phyloP scores from a whole-genome alignment of 1,140 invertebrate species.

The Solenopsis fugax region DNA sequence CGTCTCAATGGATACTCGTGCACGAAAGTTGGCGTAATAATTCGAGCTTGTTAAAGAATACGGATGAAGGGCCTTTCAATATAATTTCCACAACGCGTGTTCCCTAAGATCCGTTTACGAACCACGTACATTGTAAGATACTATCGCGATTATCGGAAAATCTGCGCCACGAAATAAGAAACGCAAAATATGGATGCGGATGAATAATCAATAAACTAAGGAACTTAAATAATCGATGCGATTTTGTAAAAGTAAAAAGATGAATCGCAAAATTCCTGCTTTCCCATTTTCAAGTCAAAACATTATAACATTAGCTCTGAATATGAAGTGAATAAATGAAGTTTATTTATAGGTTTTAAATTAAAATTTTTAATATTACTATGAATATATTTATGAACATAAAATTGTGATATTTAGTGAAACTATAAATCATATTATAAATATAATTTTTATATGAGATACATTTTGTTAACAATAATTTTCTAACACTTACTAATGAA shows the following conservation, averaged over 20 bases:
- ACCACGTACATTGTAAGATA: conserved; percentile 6
- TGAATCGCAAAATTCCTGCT: neutral
- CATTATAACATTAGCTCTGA: neutral
- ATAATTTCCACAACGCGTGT: conserved; percentile 36
- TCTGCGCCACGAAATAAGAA: conserved; percentile 6
- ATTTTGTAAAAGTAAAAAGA: neutral
- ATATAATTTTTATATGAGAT: too few relatives aligned
- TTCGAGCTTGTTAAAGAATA: conserved; percentile 63
- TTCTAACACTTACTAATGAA: neutral
- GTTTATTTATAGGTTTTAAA: neutral
- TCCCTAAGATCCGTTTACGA: conserved; percentile 34
- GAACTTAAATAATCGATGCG: neutral
- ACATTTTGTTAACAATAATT: neutral
- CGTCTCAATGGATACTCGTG: conserved; percentile 70
- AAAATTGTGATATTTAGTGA: neutral
- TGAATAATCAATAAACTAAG: conserved; percentile 32
- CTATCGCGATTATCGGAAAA: conserved; percentile 27
- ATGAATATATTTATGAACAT: neutral
- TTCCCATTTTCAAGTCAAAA: neutral
- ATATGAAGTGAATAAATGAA: neutral
- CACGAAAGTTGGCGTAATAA: conserved; percentile 66
- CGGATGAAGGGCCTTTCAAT: conserved; percentile 54
- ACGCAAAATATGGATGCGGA: neutral
- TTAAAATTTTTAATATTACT: neutral
- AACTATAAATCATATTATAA: neutral